These are phyloP conservation scores for Spea multiplicata DNA, from an alignment of 2,113 vertebrate genomes.

Conservation along the genomic window DNA sequence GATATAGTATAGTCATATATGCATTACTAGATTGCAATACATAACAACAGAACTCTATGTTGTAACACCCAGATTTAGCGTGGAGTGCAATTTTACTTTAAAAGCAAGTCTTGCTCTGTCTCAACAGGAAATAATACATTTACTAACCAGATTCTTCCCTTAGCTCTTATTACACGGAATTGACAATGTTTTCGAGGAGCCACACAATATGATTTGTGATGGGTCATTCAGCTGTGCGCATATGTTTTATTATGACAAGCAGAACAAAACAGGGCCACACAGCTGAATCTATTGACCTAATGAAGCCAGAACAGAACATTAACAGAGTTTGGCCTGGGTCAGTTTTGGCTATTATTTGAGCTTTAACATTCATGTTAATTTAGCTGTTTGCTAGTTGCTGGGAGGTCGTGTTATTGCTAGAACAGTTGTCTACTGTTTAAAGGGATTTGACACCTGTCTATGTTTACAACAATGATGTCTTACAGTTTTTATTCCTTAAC, in stretches of 20 bases:
- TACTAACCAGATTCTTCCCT: background rate
- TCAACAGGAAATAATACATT: too few relatives aligned
- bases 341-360: conserved; percentile 16
- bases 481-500: background rate
- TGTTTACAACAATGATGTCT: conserved; percentile 8
- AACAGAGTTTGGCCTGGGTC: conserved; percentile 4
- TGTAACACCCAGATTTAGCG: too few relatives aligned
- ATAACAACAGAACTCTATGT: too few relatives aligned
- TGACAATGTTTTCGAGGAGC: background rate
- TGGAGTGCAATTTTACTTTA: too few relatives aligned
- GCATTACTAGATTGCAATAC: too few relatives aligned
- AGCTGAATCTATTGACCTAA: conserved; percentile 31
- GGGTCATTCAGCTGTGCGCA: conserved; percentile 20
- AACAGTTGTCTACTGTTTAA: conserved; percentile 18
- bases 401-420: conserved; percentile 5
- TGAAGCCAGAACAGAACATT: background rate
- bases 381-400: conserved; percentile 13
- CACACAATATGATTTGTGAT: background rate
- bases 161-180: background rate
- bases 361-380: conserved; percentile 17
- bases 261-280: conserved; percentile 27
- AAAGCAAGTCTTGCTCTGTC: too few relatives aligned
- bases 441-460: conserved; percentile 33
- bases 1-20: too few relatives aligned
- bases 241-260: conserved; percentile 18